phyloP scores from a whole-genome alignment of 2,797 vertebrate genomes.

The Gambusia yucatana region DNA sequence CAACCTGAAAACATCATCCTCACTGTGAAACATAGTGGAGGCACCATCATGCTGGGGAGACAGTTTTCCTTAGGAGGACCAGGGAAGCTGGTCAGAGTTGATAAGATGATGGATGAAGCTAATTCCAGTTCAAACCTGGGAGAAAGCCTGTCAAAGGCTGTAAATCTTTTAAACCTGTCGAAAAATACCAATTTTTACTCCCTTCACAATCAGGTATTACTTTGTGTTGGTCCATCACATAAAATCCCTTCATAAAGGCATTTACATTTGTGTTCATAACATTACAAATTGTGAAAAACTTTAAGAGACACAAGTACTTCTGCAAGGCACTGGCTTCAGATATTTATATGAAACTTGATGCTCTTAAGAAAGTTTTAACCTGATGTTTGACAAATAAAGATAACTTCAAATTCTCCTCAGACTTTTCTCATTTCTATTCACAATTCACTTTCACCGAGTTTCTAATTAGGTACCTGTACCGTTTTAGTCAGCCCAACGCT shows the following conservation, averaged over 20 bases:
- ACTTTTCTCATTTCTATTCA: constrained; percentile 62
- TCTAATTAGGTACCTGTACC: constrained; percentile 77
- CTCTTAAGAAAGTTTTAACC: constrained; percentile 47
- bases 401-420: constrained; percentile 64
- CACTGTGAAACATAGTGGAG: not conserved
- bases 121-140: not conserved
- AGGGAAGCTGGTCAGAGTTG: not conserved
- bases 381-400: constrained; percentile 66
- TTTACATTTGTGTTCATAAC: not conserved
- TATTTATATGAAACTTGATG: constrained; percentile 39
- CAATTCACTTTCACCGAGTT: constrained; percentile 61
- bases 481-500: constrained; percentile 67
- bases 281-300: not conserved
- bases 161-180: not conserved
- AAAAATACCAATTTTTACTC: not conserved
- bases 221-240: constrained; percentile 2
- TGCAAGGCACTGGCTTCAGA: constrained; percentile 10
- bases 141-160: not conserved
- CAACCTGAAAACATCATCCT: not conserved
- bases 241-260: not conserved
- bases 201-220: not conserved
- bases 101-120: not conserved
- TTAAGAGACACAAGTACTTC: not conserved
- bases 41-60: not conserved
- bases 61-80: not conserved